These are phyloP conservation scores for Pimpla rufipes DNA, from an alignment of 2,888 invertebrate species.

Conservation along the genomic window DNA sequence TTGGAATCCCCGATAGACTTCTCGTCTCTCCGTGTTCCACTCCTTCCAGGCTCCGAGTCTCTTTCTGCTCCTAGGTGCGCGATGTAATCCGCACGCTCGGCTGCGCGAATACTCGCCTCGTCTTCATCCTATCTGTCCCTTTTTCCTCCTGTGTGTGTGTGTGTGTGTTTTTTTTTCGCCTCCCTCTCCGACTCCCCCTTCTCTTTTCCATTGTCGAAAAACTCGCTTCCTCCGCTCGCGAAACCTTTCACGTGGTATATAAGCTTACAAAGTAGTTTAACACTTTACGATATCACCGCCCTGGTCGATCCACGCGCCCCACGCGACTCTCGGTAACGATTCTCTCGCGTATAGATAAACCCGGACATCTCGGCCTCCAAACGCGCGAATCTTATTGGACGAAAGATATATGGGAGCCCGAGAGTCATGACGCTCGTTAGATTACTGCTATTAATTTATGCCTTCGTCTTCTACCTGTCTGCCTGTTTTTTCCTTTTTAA, in stretches of 20 bases:
- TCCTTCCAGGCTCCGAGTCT: slow-evolving; percentile 13
- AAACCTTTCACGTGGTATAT: slow-evolving; percentile 3
- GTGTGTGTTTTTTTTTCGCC: slow-evolving; percentile 11
- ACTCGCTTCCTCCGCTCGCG: slow-evolving; percentile 24
- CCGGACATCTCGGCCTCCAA: too few species aligned
- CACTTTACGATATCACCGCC: slow-evolving; percentile 24
- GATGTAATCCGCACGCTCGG: slow-evolving; percentile 62
- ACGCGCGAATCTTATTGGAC: too few species aligned
- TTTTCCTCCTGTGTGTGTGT: slow-evolving; percentile 7
- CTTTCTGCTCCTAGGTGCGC: slow-evolving; percentile 38
- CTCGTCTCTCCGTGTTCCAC: slow-evolving; percentile 52
- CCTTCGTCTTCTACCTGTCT: too few species aligned
- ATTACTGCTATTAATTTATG: too few species aligned
- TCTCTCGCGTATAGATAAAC: not conserved
- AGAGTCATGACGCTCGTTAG: too few species aligned
- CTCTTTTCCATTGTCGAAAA: slow-evolving; percentile 55
- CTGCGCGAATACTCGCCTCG: slow-evolving; percentile 23
- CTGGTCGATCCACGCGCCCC: slow-evolving; percentile 24
- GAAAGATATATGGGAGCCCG: too few species aligned
- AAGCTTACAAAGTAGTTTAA: slow-evolving; percentile 37
- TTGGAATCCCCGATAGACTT: slow-evolving; percentile 68
- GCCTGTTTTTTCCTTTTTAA: too few species aligned
- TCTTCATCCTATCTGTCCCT: slow-evolving; percentile 45
- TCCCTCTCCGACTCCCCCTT: slow-evolving; percentile 10
- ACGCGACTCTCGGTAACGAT: not conserved